Evolutionary conservation across 2,113 vertebrate species (phyloP).

Genomic region (Psittacara wagleri): DNA sequence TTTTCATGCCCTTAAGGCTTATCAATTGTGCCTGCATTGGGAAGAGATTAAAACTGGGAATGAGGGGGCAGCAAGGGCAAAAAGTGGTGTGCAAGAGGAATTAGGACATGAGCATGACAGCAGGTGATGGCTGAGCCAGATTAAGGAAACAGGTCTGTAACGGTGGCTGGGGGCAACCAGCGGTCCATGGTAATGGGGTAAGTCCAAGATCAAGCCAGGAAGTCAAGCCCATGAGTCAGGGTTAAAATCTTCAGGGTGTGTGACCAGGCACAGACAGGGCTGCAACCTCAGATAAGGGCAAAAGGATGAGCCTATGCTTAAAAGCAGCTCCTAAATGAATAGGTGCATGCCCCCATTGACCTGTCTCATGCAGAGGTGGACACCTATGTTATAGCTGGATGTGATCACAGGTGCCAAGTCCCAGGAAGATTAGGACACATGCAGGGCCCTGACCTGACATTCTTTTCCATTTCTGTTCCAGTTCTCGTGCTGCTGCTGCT

Average conservation of each 20-base stretch:
- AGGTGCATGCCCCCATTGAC: no score
- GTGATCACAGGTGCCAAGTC: not conserved
- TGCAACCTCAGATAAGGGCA: not conserved
- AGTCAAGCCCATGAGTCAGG: not conserved
- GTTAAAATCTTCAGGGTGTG: not conserved
- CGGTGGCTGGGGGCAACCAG: not conserved
- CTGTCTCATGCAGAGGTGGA: not conserved
- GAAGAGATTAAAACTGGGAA: not conserved
- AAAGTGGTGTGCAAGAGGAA: not conserved
- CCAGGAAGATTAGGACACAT: not conserved
- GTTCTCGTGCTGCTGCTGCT: not conserved
- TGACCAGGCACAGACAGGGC: not conserved
- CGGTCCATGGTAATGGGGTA: not conserved
- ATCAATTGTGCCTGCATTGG: not conserved
- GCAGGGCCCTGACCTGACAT: not conserved
- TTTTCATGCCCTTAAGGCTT: not conserved
- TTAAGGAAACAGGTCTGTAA: not conserved
- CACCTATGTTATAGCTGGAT: not conserved
- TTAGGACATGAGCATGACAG: not conserved
- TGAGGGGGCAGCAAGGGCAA: not conserved
- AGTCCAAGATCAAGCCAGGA: not conserved
- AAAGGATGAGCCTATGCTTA: not conserved
- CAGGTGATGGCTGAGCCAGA: rapidly evolving
- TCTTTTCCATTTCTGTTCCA: not conserved
- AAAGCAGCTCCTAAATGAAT: not conserved